phyloP scores from a whole-genome alignment of 2,113 vertebrate genomes.

The Tringa solitaria region DNA sequence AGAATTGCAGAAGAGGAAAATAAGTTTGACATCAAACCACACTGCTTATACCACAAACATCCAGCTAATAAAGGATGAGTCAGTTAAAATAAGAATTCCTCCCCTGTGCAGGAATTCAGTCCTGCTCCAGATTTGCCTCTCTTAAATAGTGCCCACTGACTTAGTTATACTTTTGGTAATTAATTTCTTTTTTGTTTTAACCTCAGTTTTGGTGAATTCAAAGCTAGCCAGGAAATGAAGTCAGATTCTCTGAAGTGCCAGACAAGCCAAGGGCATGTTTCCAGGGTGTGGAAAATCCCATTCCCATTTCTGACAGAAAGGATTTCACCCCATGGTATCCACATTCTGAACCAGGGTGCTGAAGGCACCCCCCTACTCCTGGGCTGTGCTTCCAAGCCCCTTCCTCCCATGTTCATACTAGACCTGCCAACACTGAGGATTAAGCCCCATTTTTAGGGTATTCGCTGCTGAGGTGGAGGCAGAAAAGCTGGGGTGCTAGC shows the following conservation, averaged over 20 bases:
- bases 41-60: neutral
- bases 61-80: slow-evolving; percentile 4
- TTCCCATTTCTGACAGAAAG: neutral
- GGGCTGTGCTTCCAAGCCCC: neutral
- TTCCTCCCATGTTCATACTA: neutral
- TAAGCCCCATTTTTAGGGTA: neutral
- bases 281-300: neutral
- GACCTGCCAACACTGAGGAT: neutral
- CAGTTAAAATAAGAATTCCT: neutral
- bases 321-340: neutral
- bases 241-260: neutral
- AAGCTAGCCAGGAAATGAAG: neutral
- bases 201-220: neutral
- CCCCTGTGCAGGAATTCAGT: neutral
- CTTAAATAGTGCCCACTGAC: neutral
- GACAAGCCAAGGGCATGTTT: neutral
- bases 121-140: neutral
- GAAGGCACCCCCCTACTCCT: neutral
- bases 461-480: neutral
- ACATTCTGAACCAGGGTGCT: no score
- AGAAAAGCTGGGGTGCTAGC: neutral
- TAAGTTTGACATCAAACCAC: neutral
- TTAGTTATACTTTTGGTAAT: neutral
- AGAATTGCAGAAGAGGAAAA: neutral
- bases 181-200: neutral